Conservation (phyloP, 1,140 invertebrate species). For the Cotesia typhae region DNA sequence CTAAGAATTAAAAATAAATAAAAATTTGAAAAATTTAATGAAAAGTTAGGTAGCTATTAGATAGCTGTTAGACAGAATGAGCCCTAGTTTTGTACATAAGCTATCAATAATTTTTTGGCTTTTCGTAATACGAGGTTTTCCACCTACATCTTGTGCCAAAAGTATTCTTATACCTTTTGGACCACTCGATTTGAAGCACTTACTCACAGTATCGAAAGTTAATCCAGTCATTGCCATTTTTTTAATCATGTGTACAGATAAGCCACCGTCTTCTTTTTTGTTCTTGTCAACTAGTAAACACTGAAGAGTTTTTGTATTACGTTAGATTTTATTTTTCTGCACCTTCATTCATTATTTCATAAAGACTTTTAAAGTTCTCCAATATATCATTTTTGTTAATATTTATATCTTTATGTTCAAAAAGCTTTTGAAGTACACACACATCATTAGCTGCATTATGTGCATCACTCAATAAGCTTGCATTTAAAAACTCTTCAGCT, state of each 20-base stretch:
- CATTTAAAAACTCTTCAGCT: conserved; percentile 11
- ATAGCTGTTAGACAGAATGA: background rate
- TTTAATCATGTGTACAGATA: background rate
- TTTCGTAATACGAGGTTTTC: background rate
- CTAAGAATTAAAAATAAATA: background rate
- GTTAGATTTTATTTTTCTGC: background rate
- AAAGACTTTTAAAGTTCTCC: background rate
- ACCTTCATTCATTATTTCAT: background rate
- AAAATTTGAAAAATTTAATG: background rate
- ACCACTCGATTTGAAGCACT: background rate
- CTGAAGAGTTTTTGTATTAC: background rate
- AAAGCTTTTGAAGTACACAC: background rate
- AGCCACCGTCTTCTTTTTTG: background rate
- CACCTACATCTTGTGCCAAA: conserved; percentile 16
- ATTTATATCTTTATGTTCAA: conserved; percentile 21
- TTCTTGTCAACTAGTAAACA: background rate
- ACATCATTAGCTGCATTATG: conserved; percentile 26
- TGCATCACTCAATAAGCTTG: background rate
- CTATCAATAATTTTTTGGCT: background rate
- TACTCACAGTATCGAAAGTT: background rate
- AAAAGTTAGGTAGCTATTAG: background rate
- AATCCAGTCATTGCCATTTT: conserved; percentile 20
- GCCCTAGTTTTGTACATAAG: background rate
- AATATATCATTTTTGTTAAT: conserved; percentile 7
- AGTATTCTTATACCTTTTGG: conserved; percentile 10